phyloP scores from a whole-genome alignment of 2,888 invertebrate species.

The Dasypogon diadema region DNA sequence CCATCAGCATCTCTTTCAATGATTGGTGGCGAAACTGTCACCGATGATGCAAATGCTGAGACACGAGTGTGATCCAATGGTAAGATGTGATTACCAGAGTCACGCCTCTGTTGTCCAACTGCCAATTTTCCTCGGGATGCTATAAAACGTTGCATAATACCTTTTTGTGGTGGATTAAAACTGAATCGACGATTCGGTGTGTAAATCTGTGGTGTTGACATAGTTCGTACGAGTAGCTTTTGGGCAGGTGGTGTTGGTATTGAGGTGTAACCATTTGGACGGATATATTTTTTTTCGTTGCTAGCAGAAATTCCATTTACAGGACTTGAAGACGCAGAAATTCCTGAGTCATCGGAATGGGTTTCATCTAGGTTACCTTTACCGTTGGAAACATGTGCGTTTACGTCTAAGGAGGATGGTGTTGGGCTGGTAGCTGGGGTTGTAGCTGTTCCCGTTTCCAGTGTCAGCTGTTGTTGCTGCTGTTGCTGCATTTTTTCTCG shows the following conservation, averaged over 20 bases:
- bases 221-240: conserved; percentile 64
- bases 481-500: conserved; percentile 69
- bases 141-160: conserved; percentile 88
- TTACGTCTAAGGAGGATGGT: neutral
- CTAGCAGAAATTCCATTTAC: conserved; percentile 61
- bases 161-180: conserved; percentile 77
- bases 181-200: conserved; percentile 72
- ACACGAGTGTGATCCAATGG: conserved; percentile 61
- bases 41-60: conserved; percentile 63
- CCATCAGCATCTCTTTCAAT: conserved; percentile 74
- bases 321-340: conserved; percentile 67
- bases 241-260: conserved; percentile 67
- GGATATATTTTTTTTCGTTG: conserved; percentile 64
- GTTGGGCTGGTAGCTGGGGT: neutral
- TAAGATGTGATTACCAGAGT: conserved; percentile 23
- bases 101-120: conserved; percentile 57
- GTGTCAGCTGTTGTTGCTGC: conserved; percentile 59
- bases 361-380: conserved; percentile 64
- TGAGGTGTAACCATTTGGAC: conserved; percentile 64
- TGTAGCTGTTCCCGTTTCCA: neutral
- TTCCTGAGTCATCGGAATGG: conserved; percentile 67
- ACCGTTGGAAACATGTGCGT: conserved; percentile 59
- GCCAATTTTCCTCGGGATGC: conserved; percentile 81
- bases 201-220: conserved; percentile 64
- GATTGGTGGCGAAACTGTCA: conserved; percentile 66